These are phyloP conservation scores for Erythrolamprus reginae DNA, from an alignment of 2,113 vertebrate genomes.

Conservation along the genomic window DNA sequence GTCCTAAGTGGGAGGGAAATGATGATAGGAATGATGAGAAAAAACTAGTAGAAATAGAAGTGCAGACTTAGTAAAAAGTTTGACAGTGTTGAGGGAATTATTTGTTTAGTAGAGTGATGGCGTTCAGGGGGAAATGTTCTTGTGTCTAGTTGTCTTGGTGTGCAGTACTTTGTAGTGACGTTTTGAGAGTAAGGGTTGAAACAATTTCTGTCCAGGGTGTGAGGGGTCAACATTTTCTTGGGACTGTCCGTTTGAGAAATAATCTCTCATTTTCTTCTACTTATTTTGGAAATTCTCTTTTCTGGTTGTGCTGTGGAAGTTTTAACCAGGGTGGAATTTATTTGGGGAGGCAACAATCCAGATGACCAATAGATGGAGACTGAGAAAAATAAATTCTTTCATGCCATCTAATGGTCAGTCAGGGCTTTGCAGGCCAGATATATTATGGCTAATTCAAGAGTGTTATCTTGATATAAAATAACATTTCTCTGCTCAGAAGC, in stretches of 20 bases:
- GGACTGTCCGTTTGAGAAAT: slow-evolving; percentile 36
- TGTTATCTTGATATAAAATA: neutral
- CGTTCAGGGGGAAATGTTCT: too few species aligned
- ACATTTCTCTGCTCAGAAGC: neutral
- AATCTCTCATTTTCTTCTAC: slow-evolving; percentile 32
- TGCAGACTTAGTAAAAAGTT: too few species aligned
- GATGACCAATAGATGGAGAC: neutral
- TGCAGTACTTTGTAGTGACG: too few species aligned
- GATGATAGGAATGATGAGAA: too few species aligned
- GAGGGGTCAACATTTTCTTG: too few species aligned
- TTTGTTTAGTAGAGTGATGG: too few species aligned
- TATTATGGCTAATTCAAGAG: neutral
- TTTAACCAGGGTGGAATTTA: slow-evolving; percentile 29
- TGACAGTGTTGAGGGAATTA: too few species aligned
- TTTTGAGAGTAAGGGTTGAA: too few species aligned
- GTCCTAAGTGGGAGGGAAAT: too few species aligned
- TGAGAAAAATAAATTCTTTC: neutral
- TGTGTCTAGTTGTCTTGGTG: too few species aligned
- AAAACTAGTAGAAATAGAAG: too few species aligned
- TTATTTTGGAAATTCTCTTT: slow-evolving; percentile 39
- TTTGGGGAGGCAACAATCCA: neutral
- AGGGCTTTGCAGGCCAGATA: neutral
- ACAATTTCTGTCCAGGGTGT: too few species aligned
- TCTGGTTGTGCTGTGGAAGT: slow-evolving; percentile 6
- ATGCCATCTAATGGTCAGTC: neutral